Evolutionary conservation across 2,797 vertebrate species (phyloP), one percentile per base, ranked within the genome.

Genomic region (Sebastes oblongus): DNA sequence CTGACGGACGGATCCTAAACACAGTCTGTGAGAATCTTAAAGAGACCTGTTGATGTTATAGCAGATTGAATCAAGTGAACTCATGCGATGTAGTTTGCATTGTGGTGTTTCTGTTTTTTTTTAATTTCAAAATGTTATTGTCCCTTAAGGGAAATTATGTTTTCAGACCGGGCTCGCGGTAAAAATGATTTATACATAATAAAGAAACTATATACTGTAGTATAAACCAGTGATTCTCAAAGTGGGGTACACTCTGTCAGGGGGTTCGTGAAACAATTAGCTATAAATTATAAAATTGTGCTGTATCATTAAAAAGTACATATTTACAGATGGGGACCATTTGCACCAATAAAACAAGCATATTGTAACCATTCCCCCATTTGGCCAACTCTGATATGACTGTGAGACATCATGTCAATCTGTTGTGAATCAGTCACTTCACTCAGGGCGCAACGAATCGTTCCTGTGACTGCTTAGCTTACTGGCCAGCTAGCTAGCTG

Each of bases 381-480:
- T 42, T 2, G 39, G 39, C 39, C 39, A 42, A 6, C 39, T 42
- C 39, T 42, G 13, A 42, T 42, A 42, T 42, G 13, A 36, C 4
- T 36, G 11, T 36, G 36, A 42, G 1, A 42, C 39, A 42, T 42
- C 39, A 42, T 14, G 39, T 42, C 39, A 42, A 0, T 42, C 39
- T 42, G 13, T 14, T 5, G 1, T 42, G 39, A 42, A 42, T 42
- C 39, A 42, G 36, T 39, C 36, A 39, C 36, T 39, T 39, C 36
- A 39, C 0, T 39, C 36, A 0, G 36, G 36, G 36, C 12, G 12
- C 36, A 39, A 39, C 12, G 0, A 42, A 42, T 5, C 0, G 39
- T 16, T 42, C 13, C 13, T 0, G 0, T 5, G 1, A 14, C 1
- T 42, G 39, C 4, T 5, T 39, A 13, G 36, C 2, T 34, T 11